A percentile compares a stretch with the other conserved stretches of the same genome.
Conservation (phyloP, 2,888 invertebrate species). For the Endotricha flammealis region DNA sequence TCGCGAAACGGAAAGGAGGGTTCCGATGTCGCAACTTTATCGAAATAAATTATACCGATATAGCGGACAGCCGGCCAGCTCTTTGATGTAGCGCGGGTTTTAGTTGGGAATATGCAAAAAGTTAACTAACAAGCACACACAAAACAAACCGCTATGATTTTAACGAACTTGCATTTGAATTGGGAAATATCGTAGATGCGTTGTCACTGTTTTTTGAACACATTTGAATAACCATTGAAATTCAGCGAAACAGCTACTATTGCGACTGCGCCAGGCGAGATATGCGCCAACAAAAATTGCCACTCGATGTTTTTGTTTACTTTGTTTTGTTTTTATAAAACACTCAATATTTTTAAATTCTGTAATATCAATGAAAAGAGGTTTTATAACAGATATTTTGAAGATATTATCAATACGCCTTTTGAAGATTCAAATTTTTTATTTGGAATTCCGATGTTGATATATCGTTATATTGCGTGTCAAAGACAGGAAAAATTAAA, state of each 20-base stretch:
- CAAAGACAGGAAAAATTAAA: too few relatives aligned
- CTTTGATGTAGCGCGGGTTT: slow-evolving; percentile 40
- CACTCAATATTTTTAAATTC: too few relatives aligned
- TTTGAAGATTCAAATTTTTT: too few relatives aligned
- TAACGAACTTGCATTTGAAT: slow-evolving; percentile 46
- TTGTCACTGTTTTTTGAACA: slow-evolving; percentile 7
- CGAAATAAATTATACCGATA: slow-evolving; percentile 39
- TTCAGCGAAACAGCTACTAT: slow-evolving; percentile 7
- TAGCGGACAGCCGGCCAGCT: slow-evolving; percentile 29
- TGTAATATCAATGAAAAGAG: too few relatives aligned
- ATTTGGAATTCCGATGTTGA: too few relatives aligned
- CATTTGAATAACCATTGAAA: slow-evolving; percentile 8
- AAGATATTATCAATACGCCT: too few relatives aligned
- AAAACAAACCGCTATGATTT: slow-evolving; percentile 33
- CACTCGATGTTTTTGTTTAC: slow-evolving; percentile 7
- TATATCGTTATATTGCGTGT: too few relatives aligned
- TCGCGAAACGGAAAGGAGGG: slow-evolving; percentile 28
- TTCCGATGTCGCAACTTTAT: slow-evolving; percentile 32
- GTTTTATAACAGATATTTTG: too few relatives aligned
- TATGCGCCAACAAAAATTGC: slow-evolving; percentile 2
- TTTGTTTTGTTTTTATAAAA: slow-evolving; percentile 7
- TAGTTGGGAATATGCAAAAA: slow-evolving; percentile 39
- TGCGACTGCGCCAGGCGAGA: slow-evolving; percentile 7
- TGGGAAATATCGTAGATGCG: slow-evolving; percentile 9
- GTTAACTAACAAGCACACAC: slow-evolving; percentile 39